phyloP scores from a whole-genome alignment of 2,797 vertebrate genomes.

The Masticophis lateralis region DNA sequence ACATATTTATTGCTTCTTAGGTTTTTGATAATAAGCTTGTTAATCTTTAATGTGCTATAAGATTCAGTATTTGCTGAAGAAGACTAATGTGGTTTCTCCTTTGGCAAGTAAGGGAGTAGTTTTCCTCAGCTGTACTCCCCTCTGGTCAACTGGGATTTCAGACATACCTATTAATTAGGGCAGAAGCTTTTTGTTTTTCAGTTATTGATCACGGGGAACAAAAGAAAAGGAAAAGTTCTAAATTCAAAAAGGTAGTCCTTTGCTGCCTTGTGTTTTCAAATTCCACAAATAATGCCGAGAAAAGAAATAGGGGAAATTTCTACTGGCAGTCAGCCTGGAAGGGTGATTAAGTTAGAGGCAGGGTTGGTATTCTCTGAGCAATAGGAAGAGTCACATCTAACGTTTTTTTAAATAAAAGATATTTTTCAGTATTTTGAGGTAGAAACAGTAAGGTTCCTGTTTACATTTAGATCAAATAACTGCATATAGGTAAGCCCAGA shows the following conservation, averaged over 20 bases:
- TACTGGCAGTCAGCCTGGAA: constrained; percentile 21
- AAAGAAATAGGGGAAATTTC: constrained; percentile 21
- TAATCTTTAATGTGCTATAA: neutral
- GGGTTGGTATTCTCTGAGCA: neutral
- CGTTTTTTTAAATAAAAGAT: neutral
- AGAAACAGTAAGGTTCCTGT: neutral
- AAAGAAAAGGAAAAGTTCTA: constrained; percentile 4
- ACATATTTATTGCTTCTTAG: neutral
- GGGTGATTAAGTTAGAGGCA: constrained; percentile 22
- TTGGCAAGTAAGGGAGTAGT: neutral
- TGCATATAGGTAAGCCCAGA: neutral
- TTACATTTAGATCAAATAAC: neutral
- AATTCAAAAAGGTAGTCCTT: neutral
- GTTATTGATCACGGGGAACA: constrained; percentile 8
- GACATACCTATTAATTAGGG: neutral
- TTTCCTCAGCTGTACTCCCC: neutral
- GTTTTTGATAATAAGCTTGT: neutral
- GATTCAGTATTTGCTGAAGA: neutral
- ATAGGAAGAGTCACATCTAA: constrained; percentile 1
- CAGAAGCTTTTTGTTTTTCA: neutral
- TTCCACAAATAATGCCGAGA: neutral
- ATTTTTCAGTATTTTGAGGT: neutral
- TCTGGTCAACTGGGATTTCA: neutral
- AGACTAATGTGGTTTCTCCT: neutral
- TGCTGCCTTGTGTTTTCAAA: constrained; percentile 3